Base-by-base conservation (phyloP, 2,888 invertebrate genomes). In the Andrena minutula region DNA sequence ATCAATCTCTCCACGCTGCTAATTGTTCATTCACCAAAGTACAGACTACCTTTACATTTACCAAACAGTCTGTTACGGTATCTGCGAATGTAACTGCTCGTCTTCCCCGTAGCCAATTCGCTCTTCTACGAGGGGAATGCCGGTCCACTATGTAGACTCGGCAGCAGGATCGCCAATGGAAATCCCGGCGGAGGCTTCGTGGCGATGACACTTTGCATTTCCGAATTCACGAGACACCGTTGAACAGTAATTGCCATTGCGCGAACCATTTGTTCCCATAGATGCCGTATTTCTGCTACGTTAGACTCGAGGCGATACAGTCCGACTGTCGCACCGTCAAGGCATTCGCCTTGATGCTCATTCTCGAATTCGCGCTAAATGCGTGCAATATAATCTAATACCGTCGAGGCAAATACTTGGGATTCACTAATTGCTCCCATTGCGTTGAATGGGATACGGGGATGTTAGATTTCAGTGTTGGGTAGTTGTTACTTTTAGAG, bases 191-290 rank as follows among this genome's bases (percentile, higher is more conserved):
- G 77, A 82, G 71, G 51, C 68, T 58, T 51, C 73, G 35, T n/a
- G 66, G 56, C 35, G 28, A 65, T 72, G 78, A 81, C 68, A 77
- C 77, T 83, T 77, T 68, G 73, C 82, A 83, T 83, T 83, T 77
- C 74, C 82, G 70, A 83, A 83, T 78, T 77, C 47, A 41, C 60
- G 61, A 51, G 72, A 61, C 72, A 82, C 41, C 56, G 35, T 28
- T 20, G 65, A 61, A 76, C 60, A 35, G 58, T 82, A 77, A 75
- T 75, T 77, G 51, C 64, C 51, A 71, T 75, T 66, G 41, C 69
- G 35, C 84, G 72, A 79, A 23, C 75, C 47, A 76, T 86, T 81
- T 84, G 51, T 78, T 82, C 75, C 66, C 75, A 75, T 56, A 56
- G 69, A 71, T 65, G 58, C 61, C 20, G 51, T 63, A 23, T 26